Conservation (phyloP, 1,140 invertebrate species). For the Odontomachus brunneus region DNA sequence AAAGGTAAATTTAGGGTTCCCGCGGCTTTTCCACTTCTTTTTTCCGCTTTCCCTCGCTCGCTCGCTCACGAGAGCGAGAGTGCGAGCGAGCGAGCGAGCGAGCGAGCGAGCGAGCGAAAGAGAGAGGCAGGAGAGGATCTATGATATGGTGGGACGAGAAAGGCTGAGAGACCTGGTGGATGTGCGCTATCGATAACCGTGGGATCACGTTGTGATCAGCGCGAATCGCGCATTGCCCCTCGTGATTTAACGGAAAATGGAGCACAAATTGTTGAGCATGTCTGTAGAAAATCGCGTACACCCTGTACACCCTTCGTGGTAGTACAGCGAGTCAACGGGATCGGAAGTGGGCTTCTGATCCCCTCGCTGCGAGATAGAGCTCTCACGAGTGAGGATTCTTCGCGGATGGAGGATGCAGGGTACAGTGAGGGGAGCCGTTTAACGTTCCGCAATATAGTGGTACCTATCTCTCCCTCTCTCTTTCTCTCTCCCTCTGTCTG, state of each 20-base stretch:
- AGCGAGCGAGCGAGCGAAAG: too few species aligned
- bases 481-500: neutral
- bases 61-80: too few species aligned
- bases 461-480: constrained; percentile 11
- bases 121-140: too few species aligned
- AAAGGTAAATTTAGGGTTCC: neutral
- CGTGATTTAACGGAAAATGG: too few species aligned
- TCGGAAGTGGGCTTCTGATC: constrained; percentile 35
- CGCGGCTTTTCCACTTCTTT: neutral
- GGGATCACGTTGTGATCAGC: too few species aligned
- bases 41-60: neutral
- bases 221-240: too few species aligned
- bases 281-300: constrained; percentile 12
- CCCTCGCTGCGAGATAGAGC: constrained; percentile 41
- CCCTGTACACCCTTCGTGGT: neutral
- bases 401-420: constrained; percentile 12
- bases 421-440: constrained; percentile 14
- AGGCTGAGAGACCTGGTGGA: too few species aligned
- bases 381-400: constrained; percentile 45
- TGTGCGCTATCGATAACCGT: too few species aligned
- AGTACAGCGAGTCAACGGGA: neutral
- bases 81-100: too few species aligned
- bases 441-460: constrained; percentile 28
- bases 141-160: too few species aligned
- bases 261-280: too few species aligned